These are phyloP conservation scores for Aviceda cuculoides DNA, from an alignment of 2,797 vertebrate genomes.

Conservation along the genomic window DNA sequence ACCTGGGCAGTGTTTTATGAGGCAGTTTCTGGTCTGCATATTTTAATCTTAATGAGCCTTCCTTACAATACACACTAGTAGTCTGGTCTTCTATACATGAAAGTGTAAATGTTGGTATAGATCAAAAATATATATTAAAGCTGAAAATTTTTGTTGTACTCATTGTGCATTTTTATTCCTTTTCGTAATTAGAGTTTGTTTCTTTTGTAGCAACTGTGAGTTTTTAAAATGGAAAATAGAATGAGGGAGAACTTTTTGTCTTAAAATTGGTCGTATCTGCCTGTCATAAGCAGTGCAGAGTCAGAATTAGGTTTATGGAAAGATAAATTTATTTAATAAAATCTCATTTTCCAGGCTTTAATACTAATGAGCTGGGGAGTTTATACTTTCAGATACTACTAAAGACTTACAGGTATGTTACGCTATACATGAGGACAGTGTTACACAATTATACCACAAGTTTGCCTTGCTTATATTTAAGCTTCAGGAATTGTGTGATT, in stretches of 20 bases:
- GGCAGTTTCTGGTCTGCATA: neutral
- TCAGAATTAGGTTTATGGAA: neutral
- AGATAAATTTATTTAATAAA: conserved; percentile 9
- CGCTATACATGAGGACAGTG: accelerated
- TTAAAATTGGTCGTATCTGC: neutral
- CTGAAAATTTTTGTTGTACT: neutral
- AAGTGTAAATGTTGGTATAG: neutral
- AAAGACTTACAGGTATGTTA: neutral
- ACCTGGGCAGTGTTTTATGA: neutral
- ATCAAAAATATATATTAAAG: neutral
- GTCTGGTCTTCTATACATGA: neutral
- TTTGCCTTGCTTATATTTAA: neutral
- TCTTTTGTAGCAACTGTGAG: neutral
- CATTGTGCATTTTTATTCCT: neutral
- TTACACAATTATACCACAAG: neutral
- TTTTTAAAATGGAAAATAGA: neutral
- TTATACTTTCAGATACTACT: neutral
- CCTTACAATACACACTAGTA: neutral
- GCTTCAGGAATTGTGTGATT: neutral
- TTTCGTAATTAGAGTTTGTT: neutral
- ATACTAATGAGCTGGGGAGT: neutral
- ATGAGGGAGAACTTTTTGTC: neutral
- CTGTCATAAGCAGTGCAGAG: neutral
- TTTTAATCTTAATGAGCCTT: neutral
- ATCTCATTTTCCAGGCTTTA: neutral